Base-by-base conservation (phyloP, 2,113 vertebrate genomes). In the Pelecanus crispus region DNA sequence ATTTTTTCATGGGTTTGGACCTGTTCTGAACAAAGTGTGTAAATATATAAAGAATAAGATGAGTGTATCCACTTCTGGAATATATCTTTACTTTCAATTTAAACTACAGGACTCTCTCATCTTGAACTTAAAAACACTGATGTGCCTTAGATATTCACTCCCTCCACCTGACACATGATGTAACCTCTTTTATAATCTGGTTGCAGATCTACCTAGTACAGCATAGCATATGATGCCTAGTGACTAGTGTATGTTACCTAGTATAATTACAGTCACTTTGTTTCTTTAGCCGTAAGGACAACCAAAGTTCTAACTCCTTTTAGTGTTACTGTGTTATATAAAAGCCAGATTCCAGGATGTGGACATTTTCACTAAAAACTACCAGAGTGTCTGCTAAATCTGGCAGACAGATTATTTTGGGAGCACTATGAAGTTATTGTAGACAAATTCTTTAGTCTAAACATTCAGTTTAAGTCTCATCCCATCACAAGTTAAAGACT, bases 361-460 rank as follows among this genome's bases (percentile, higher is more conserved):
- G 62, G 81, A 70, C 29, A 24, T 86, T 93, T 94, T 82, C 72
- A 81, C 50, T 88, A 56, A 94, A 81, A 94, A 34, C 66, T 92
- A 96, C 53, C 26, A 92, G 71, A 88, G 88, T 16, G 67, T 42
- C 85, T 95, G 71, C 78, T 92, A 90, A 93, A 86, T 93, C 58
- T 96, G 85, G 86, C 93, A 89, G 73, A 71, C 80, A 62, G 49
- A 83, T 84, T 91, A 89, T 95, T 95, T 91, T 94, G 34, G 81
- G 68, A 95, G 61, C 5, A 31, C 34, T 90, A 9, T 75, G 66
- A 75, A 94, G 81, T 91, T 87, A 85, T 93, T 95, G 92, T 85
- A 90, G 78, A 92, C 28, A 81, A 82, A 79, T 82, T 85, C 62
- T 79, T 96, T 53, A 93, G 78, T 93, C 70, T 91, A 95, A 97